Conservation (phyloP, 2,888 invertebrate genomes). For the Melinaea marsaeus region DNA sequence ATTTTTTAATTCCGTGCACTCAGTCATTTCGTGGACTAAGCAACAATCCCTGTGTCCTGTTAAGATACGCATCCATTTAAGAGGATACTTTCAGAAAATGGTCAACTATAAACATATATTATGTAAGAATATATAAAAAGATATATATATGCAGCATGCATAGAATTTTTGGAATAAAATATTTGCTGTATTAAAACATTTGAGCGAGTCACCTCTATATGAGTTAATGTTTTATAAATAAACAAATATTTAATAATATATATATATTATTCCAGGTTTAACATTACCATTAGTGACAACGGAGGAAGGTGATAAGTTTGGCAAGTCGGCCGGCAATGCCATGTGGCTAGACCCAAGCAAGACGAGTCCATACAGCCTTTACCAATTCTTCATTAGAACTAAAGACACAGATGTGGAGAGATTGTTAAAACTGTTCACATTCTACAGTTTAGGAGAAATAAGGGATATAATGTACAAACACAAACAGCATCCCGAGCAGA, state of each 20-base stretch:
- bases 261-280: constrained; percentile 79
- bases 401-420: constrained; percentile 90
- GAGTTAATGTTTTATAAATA: background rate
- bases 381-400: constrained; percentile 94
- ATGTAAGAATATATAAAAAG: background rate
- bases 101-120: no score
- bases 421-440: constrained; percentile 90
- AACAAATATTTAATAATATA: background rate
- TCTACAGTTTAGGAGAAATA: constrained; percentile 84
- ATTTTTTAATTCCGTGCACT: background rate
- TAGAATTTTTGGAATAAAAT: background rate
- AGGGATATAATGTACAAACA: constrained; percentile 86
- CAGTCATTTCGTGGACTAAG: no score
- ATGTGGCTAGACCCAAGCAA: constrained; percentile 89
- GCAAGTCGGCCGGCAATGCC: constrained; percentile 95
- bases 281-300: constrained; percentile 95
- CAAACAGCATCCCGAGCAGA: constrained; percentile 83
- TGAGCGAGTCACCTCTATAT: background rate
- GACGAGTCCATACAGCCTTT: constrained; percentile 92
- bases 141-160: background rate
- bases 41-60: no score
- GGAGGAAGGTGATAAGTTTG: constrained; percentile 95
- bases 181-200: no score
- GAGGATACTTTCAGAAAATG: no score
- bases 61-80: no score